Percentiles rank a stretch among this genome's conserved stretches.
These are phyloP conservation scores for Harpagoxenus sublaevis DNA, from an alignment of 2,888 invertebrate genomes.

Conservation along the genomic window DNA sequence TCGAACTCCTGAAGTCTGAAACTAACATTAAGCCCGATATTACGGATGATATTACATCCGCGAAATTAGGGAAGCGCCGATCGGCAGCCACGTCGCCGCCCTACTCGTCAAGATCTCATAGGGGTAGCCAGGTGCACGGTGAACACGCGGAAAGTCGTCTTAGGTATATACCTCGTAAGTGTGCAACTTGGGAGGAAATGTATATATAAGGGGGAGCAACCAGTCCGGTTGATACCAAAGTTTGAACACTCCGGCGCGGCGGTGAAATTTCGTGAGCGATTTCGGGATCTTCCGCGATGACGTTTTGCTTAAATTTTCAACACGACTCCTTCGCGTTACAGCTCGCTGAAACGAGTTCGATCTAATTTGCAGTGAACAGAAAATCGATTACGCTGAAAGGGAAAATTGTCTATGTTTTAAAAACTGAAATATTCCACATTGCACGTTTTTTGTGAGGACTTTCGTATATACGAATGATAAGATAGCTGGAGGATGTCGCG, in stretches of 20 bases:
- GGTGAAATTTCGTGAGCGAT: constrained; percentile 37
- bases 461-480: not conserved
- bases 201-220: not conserved
- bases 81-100: constrained; percentile 35
- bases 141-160: constrained; percentile 46
- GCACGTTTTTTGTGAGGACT: not conserved
- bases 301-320: constrained; percentile 8
- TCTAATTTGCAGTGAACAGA: not conserved
- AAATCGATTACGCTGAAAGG: not conserved
- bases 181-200: constrained; percentile 21
- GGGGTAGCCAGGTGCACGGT: constrained; percentile 45
- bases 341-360: not conserved
- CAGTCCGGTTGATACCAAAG: constrained; percentile 54
- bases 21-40: constrained; percentile 61
- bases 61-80: constrained; percentile 61
- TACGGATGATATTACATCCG: constrained; percentile 60
- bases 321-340: not conserved
- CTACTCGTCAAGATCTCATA: constrained; percentile 45
- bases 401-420: not conserved
- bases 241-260: constrained; percentile 24
- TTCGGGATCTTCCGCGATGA: not conserved
- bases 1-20: constrained; percentile 55
- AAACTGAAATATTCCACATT: not conserved
- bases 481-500: not conserved
- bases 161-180: constrained; percentile 11